A percentile compares a stretch with the other conserved stretches of the same genome.
Evolutionary conservation across 2,113 vertebrate genomes (phyloP).

Genomic region (Micromys minutus): DNA sequence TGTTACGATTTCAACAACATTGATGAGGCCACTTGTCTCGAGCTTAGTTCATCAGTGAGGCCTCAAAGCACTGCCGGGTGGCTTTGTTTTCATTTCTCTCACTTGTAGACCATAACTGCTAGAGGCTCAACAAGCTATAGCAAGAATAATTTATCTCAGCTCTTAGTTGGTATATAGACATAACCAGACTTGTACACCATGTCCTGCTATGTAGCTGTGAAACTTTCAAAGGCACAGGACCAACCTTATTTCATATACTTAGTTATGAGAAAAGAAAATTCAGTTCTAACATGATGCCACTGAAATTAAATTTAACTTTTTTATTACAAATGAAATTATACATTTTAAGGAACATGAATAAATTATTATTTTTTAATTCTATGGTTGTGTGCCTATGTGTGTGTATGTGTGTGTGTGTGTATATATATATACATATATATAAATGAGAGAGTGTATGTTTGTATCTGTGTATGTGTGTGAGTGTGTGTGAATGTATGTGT

Average conservation of each 20-base stretch:
- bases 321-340: constrained; percentile 32
- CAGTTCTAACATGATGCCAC: background rate
- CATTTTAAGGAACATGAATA: background rate
- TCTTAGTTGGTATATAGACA: background rate
- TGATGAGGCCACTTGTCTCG: background rate
- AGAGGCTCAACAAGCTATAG: constrained; percentile 22
- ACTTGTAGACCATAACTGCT: background rate
- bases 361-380: constrained; percentile 27
- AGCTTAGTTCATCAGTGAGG: constrained; percentile 28
- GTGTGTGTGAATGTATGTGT: too few relatives aligned
- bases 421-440: too few relatives aligned
- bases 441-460: too few relatives aligned
- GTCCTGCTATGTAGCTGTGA: background rate
- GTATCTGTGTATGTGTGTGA: too few relatives aligned
- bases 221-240: background rate
- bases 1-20: constrained; percentile 26
- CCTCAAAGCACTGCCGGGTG: background rate
- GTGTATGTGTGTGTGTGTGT: too few relatives aligned
- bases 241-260: background rate
- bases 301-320: constrained; percentile 35
- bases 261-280: constrained; percentile 35
- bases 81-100: constrained; percentile 14
- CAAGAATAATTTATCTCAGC: background rate
- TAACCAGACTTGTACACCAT: background rate
- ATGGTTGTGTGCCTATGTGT: too few relatives aligned